A percentile compares a stretch with the other conserved stretches of the same genome.
These are phyloP conservation scores for Pseudococcus viburni DNA, from an alignment of 2,888 invertebrate species.

Conservation along the genomic window DNA sequence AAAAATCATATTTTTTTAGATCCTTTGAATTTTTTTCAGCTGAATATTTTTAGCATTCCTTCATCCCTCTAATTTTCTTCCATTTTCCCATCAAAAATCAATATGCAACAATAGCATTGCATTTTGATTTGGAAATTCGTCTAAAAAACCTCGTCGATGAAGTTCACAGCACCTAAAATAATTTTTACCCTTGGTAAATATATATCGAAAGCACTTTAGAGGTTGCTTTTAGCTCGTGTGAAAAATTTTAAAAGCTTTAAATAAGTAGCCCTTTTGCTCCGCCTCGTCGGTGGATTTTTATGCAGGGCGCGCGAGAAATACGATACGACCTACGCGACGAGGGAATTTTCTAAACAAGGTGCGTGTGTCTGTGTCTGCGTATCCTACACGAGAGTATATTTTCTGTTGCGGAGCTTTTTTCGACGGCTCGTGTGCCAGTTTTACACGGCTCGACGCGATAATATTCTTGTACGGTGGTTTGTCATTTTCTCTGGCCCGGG, in stretches of 20 bases:
- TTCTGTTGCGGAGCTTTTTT: neutral
- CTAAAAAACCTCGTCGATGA: neutral
- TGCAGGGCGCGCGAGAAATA: neutral
- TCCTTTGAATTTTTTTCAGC: too few species aligned
- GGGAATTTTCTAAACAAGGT: neutral
- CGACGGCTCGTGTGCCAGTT: neutral
- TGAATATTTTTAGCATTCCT: too few species aligned
- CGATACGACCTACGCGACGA: neutral
- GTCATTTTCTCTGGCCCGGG: neutral
- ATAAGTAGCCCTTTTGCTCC: neutral
- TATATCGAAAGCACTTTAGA: neutral
- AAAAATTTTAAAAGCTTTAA: neutral
- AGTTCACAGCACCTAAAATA: neutral
- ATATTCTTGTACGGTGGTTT: slow-evolving; percentile 15
- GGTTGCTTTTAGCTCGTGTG: neutral
- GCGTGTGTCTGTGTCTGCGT: neutral
- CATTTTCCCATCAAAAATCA: neutral
- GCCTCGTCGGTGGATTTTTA: neutral
- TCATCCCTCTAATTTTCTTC: too few species aligned
- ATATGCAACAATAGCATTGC: neutral
- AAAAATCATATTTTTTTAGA: too few species aligned
- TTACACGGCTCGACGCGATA: neutral
- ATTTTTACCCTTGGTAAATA: neutral
- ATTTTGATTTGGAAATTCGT: neutral
- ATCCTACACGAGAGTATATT: neutral